Evolutionary conservation across 2,113 vertebrate genomes (phyloP).

Genomic region (Myrmecophaga tridactyla): DNA sequence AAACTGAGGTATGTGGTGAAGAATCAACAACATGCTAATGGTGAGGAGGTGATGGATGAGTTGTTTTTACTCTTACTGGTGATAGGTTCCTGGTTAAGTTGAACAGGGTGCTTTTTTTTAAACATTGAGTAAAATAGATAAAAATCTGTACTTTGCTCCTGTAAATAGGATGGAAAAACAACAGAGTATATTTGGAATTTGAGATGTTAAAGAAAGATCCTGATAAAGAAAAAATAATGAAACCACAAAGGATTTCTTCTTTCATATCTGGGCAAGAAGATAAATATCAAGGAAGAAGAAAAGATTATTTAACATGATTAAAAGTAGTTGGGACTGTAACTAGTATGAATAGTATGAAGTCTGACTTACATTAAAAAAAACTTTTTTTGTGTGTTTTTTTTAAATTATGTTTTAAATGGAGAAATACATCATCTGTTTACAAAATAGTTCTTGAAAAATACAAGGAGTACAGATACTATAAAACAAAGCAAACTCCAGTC

Average conservation of each 20-base stretch:
- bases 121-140: constrained; percentile 43
- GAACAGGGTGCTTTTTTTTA: constrained; percentile 40
- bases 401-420: too few relatives aligned
- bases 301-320: constrained; percentile 40
- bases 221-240: constrained; percentile 33
- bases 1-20: neutral
- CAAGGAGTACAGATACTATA: too few relatives aligned
- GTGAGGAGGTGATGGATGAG: neutral
- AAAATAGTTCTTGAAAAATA: too few relatives aligned
- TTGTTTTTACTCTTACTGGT: constrained; percentile 41
- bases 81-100: constrained; percentile 38
- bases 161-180: constrained; percentile 49
- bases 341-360: neutral
- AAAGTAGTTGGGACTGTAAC: constrained; percentile 38
- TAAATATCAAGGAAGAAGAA: constrained; percentile 23
- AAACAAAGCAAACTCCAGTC: too few relatives aligned
- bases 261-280: constrained; percentile 36
- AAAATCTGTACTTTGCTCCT: constrained; percentile 42
- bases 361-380: neutral
- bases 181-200: constrained; percentile 55
- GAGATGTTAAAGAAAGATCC: constrained; percentile 25
- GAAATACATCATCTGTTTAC: too few relatives aligned
- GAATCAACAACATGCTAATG: constrained; percentile 20
- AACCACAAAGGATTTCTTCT: constrained; percentile 28
- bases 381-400: too few relatives aligned